phyloP scores from a whole-genome alignment of 2,888 invertebrate species.

The Agonum fuliginosum region DNA sequence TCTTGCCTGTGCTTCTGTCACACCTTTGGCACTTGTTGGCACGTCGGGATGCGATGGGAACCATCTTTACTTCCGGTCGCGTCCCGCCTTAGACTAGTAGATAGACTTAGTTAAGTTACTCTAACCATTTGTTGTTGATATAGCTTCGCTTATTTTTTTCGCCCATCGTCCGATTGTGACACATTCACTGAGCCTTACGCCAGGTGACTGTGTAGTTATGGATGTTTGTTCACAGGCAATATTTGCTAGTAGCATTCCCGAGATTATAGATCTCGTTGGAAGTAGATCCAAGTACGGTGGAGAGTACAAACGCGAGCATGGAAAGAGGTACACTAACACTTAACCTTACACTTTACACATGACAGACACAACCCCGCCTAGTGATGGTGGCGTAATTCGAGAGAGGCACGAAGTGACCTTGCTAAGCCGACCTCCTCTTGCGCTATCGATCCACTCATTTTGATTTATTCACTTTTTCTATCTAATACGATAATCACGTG shows the following conservation, averaged over 20 bases:
- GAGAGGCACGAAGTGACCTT: background rate
- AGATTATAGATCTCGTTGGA: conserved; percentile 99
- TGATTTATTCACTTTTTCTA: conserved; percentile 3
- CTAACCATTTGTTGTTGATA: conserved; percentile 6
- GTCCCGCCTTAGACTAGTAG: conserved; percentile 19
- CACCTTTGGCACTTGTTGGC: conserved; percentile 45
- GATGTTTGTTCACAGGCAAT: conserved; percentile 93
- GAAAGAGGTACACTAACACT: conserved; percentile 91
- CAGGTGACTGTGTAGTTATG: conserved; percentile 53
- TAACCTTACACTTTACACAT: conserved; percentile 33
- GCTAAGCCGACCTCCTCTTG: conserved; percentile 1
- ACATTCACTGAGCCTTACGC: conserved; percentile 41
- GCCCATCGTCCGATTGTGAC: conserved; percentile 50
- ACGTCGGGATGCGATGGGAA: conserved; percentile 21
- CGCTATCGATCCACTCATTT: conserved; percentile 34
- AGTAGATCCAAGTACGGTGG: conserved; percentile 99
- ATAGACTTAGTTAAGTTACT: conserved; percentile 4
- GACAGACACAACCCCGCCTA: background rate
- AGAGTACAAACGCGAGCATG: conserved; percentile 99
- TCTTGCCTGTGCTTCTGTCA: conserved; percentile 55
- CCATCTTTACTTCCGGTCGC: background rate
- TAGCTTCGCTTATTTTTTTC: conserved; percentile 35
- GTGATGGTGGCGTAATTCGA: conserved; percentile 5
- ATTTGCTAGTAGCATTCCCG: conserved; percentile 99
- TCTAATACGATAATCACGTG: conserved; percentile 26